Evolutionary conservation across 2,113 vertebrate species (phyloP).

Genomic region (Geothlypis trichas): DNA sequence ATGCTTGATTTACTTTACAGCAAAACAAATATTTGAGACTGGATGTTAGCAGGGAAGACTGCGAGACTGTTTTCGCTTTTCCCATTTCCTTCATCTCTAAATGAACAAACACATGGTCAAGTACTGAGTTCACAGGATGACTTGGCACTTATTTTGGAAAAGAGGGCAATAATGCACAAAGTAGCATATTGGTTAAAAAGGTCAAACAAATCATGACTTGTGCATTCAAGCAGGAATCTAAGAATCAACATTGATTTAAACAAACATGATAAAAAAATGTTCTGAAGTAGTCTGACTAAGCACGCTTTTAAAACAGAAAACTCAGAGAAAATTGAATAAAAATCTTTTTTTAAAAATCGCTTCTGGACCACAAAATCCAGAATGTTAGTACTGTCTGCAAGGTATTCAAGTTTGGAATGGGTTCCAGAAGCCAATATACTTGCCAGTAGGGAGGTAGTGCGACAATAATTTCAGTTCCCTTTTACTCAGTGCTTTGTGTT

Average conservation of each 20-base stretch:
- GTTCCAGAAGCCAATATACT: neutral
- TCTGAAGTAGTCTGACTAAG: neutral
- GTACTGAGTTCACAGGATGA: neutral
- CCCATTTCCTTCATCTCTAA: neutral
- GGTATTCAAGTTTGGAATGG: neutral
- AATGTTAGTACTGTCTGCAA: neutral
- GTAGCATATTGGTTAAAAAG: neutral
- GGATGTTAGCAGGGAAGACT: neutral
- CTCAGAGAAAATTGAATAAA: neutral
- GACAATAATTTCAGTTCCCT: neutral
- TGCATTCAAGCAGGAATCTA: neutral
- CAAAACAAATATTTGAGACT: conserved; percentile 5
- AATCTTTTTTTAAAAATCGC: neutral
- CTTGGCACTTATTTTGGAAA: neutral
- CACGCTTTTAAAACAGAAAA: neutral
- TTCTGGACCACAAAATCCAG: neutral
- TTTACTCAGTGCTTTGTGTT: neutral
- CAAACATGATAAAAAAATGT: neutral
- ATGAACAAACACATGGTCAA: neutral
- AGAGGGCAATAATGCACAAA: neutral
- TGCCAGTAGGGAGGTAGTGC: neutral
- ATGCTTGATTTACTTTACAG: neutral
- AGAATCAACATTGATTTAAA: neutral
- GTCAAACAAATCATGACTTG: neutral
- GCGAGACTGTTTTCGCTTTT: neutral